Evolutionary conservation across 2,888 invertebrate species (phyloP), one percentile per base, ranked within the genome.

Genomic region (Ypsolopha sequella): DNA sequence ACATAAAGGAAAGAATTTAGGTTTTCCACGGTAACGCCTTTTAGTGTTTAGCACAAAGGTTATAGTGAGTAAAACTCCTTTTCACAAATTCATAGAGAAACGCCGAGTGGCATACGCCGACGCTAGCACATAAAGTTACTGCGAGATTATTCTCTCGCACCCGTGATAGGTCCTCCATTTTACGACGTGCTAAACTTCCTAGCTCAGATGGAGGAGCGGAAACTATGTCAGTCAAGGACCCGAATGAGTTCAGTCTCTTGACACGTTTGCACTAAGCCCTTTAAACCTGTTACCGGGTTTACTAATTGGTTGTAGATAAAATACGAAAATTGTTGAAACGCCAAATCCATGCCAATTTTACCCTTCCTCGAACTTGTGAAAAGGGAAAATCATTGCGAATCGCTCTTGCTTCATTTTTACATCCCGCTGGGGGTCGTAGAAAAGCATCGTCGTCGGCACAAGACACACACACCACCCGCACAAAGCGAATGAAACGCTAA

Each of bases 401-500:
- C 65, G 67, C 70, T 71, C 67, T 73, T 69, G 67, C 73, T 76
- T 74, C 68, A 76, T 77, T 78, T 80, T 73, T 64, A 73, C 73
- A 69, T 75, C 82, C 80, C 82, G 72, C 75, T 77, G 82, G 75
- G 81, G 73, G 71, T 75, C 75, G 76, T 79, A 74, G 68, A 64
- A 64, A 66, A 63, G 63, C 66, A 63, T 53, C 54, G 59, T 64
- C 54, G 59, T 64, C 64, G 64, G 66, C 68, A 68, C 70, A 69
- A 72, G 71, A 75, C 79, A 71, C 79, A 77, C 78, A 80, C 75
- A 78, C 66, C 58, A 70, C 65, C 58, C 59, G 63, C 70, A 81
- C 77, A 81, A 84, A 80, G 77, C 75, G 71, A 76, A 82, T 78
- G 78, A 82, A 82, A 82, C 73, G 80, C 81, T 76, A 81, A 82